A percentile compares a stretch with the other conserved stretches of the same genome.
phyloP scores from a whole-genome alignment of 2,113 vertebrate genomes.

The Tapirus terrestris region DNA sequence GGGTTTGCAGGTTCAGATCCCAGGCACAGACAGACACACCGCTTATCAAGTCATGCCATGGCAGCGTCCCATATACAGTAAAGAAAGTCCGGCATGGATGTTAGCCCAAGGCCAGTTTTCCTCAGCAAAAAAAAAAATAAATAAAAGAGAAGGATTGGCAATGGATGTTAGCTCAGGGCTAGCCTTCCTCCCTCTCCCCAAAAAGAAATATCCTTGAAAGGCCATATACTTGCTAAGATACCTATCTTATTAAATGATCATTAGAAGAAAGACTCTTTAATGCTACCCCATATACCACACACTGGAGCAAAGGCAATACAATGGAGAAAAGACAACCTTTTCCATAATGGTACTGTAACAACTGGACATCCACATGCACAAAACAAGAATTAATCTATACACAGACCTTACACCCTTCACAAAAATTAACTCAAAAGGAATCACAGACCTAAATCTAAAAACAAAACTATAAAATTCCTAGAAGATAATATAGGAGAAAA shows the following conservation, averaged over 20 bases:
- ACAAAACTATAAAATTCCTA: not conserved
- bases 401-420: not conserved
- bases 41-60: too few relatives aligned
- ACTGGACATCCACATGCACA: not conserved
- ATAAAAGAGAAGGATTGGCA: too few relatives aligned
- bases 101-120: too few relatives aligned
- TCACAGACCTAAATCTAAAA: not conserved
- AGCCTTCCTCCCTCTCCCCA: too few relatives aligned
- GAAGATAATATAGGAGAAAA: not conserved
- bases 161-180: too few relatives aligned
- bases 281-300: not conserved
- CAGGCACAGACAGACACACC: too few relatives aligned
- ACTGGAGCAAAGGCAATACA: not conserved
- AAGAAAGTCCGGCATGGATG: too few relatives aligned
- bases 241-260: constrained; percentile 25
- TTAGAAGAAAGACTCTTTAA: not conserved
- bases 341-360: not conserved
- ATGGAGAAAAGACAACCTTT: not conserved
- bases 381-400: not conserved
- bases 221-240: not conserved
- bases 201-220: not conserved
- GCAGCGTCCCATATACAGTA: too few relatives aligned
- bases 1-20: too few relatives aligned
- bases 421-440: not conserved
- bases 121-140: too few relatives aligned